phyloP scores from a whole-genome alignment of 2,797 vertebrate genomes.

The Artibeus jamaicensis region DNA sequence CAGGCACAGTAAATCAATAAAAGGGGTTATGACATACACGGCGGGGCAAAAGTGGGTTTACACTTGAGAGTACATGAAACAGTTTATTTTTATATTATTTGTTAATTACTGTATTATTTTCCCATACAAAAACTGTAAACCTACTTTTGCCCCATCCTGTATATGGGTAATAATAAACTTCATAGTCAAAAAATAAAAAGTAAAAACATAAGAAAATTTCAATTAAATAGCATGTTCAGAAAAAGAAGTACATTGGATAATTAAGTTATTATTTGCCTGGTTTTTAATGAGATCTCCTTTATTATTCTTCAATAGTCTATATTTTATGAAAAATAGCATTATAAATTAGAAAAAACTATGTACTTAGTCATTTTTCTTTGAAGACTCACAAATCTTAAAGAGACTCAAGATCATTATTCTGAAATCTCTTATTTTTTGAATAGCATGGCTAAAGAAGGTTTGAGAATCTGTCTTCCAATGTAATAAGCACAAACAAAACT shows the following conservation, averaged over 20 bases:
- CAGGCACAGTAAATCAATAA: neutral
- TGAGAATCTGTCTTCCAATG: neutral
- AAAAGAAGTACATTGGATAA: neutral
- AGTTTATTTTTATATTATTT: neutral
- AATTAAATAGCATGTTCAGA: neutral
- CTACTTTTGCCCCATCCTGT: neutral
- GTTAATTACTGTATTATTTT: neutral
- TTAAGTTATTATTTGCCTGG: neutral
- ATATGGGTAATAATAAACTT: neutral
- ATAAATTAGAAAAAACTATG: neutral
- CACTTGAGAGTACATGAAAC: neutral
- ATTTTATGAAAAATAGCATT: neutral
- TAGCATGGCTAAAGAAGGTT: neutral
- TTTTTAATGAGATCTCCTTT: neutral
- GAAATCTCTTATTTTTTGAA: neutral
- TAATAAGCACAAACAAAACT: constrained; percentile 33
- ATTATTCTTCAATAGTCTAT: neutral
- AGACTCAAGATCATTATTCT: neutral
- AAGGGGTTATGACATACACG: neutral
- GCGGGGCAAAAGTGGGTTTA: neutral
- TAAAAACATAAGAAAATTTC: neutral
- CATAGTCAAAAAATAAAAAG: neutral
- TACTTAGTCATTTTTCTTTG: neutral
- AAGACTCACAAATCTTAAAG: neutral
- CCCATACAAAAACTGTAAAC: neutral